Conservation (phyloP, 1,140 invertebrate species). For the Drosophila asahinai region DNA sequence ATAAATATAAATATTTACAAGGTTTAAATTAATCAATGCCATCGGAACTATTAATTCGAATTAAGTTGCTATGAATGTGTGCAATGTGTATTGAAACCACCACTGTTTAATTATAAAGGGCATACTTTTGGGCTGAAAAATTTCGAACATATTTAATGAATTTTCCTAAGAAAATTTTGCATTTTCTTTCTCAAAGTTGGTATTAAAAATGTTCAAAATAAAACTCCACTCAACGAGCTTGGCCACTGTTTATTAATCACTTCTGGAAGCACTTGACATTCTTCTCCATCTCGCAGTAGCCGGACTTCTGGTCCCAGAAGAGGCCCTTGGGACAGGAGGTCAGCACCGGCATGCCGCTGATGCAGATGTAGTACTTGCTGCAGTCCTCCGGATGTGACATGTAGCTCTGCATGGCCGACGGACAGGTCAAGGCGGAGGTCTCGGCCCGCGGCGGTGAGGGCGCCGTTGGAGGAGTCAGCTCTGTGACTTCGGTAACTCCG, state of each 20-base stretch:
- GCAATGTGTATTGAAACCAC: neutral
- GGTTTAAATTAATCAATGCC: too few species aligned
- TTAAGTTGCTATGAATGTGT: neutral
- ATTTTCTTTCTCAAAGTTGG: neutral
- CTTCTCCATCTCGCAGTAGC: constrained; percentile 66
- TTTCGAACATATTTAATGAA: neutral
- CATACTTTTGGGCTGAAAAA: neutral
- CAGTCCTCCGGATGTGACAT: constrained; percentile 72
- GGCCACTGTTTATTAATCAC: constrained; percentile 38
- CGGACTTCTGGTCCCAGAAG: constrained; percentile 68
- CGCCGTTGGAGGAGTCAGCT: constrained; percentile 11
- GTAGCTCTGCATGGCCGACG: constrained; percentile 65
- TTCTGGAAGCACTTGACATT: constrained; percentile 72
- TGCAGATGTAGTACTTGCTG: constrained; percentile 79
- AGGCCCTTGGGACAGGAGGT: constrained; percentile 74
- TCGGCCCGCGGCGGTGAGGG: constrained; percentile 28
- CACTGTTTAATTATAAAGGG: neutral
- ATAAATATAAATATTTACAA: neutral
- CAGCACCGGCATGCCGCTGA: constrained; percentile 69
- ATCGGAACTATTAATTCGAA: neutral
- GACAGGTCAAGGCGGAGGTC: constrained; percentile 43
- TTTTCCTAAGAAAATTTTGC: neutral
- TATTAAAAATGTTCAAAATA: neutral
- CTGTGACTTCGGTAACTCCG: constrained; percentile 5
- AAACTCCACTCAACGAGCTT: neutral